Percentiles rank a stretch among this genome's conserved stretches.
phyloP scores from a whole-genome alignment of 2,797 vertebrate genomes.

The Myotis vivesi region DNA sequence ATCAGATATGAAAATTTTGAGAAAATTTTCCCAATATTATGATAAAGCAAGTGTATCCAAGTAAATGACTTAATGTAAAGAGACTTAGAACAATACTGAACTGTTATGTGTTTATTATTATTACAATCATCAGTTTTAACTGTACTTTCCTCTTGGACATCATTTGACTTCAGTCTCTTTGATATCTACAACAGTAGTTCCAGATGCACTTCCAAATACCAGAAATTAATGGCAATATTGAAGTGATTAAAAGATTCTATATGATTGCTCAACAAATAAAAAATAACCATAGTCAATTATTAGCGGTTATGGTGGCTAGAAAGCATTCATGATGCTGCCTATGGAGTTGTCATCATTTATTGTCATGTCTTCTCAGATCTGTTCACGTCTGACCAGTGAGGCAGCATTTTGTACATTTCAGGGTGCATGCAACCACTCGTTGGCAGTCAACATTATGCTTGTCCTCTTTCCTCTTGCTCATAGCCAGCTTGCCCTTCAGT shows the following conservation, averaged over 20 bases:
- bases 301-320: neutral
- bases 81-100: neutral
- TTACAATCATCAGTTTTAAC: neutral
- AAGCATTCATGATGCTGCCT: neutral
- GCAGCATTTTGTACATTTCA: neutral
- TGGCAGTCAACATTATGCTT: neutral
- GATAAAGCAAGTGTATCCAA: neutral
- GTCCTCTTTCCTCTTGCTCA: neutral
- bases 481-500: neutral
- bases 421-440: accelerated
- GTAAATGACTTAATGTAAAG: neutral
- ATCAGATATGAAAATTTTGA: neutral
- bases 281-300: neutral
- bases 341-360: neutral
- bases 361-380: neutral
- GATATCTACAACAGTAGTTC: neutral
- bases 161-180: neutral
- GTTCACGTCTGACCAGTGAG: neutral
- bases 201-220: neutral
- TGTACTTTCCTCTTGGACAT: neutral
- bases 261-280: neutral
- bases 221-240: neutral
- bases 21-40: neutral
- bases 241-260: neutral
- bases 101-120: neutral